Conservation (phyloP, 2,113 vertebrate species). For the Poeciliopsis turrubarensis region DNA sequence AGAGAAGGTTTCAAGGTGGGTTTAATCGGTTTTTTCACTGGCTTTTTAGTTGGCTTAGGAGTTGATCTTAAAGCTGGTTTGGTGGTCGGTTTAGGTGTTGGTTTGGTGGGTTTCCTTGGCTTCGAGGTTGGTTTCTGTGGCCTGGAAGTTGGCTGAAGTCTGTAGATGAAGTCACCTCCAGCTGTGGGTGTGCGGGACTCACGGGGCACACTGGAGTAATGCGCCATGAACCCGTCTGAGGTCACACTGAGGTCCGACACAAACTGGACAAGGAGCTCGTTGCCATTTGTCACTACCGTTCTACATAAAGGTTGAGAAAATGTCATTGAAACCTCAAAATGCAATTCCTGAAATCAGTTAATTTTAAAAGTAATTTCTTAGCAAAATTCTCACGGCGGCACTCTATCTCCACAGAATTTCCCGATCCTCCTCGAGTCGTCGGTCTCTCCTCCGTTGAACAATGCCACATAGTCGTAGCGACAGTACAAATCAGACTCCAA, state of each 20-base stretch:
- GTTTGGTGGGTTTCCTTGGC: conserved; percentile 48
- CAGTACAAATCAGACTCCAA: conserved; percentile 88
- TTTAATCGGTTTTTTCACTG: background rate
- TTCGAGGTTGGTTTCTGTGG: conserved; percentile 18
- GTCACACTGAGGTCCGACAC: conserved; percentile 92
- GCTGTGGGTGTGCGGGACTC: conserved; percentile 66
- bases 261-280: conserved; percentile 90
- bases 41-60: background rate
- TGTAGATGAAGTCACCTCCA: conserved; percentile 65
- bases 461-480: conserved; percentile 89
- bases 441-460: conserved; percentile 85
- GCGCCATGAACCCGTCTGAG: conserved; percentile 87
- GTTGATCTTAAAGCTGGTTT: background rate
- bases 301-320: conserved; percentile 38
- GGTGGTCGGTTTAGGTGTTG: conserved; percentile 14
- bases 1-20: background rate
- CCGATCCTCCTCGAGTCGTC: conserved; percentile 86
- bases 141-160: conserved; percentile 51
- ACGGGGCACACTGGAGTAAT: conserved; percentile 77
- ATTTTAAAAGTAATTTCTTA: background rate
- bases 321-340: background rate
- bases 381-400: conserved; percentile 79
- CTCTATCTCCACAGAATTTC: conserved; percentile 86
- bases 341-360: background rate
- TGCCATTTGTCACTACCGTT: conserved; percentile 83